A percentile compares a stretch with the other conserved stretches of the same genome.
Evolutionary conservation across 30 jellyfish, hydroid and myxozoan genomes (phyloP).

Genomic region (Aurelia sp.): DNA sequence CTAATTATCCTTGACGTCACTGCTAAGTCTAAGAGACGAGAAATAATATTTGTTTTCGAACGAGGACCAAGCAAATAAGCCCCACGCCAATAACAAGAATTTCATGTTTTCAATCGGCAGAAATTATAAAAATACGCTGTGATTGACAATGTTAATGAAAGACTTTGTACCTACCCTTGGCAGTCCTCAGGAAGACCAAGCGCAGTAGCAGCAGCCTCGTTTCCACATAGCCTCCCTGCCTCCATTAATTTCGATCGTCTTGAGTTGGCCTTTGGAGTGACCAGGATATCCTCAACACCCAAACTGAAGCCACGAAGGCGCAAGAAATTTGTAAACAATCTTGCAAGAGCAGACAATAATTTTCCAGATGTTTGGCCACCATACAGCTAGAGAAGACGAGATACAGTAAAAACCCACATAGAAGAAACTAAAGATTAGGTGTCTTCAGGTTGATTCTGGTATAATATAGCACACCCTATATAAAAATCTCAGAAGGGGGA

Average conservation of each 20-base stretch:
- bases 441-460: too few relatives aligned
- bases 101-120: too few relatives aligned
- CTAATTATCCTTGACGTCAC: too few relatives aligned
- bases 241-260: conserved; percentile 75
- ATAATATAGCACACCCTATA: too few relatives aligned
- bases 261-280: conserved; percentile 80
- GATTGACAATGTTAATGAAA: too few relatives aligned
- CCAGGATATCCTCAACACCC: conserved; percentile 98
- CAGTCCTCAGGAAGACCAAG: conserved; percentile 77
- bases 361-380: conserved; percentile 95
- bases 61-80: too few relatives aligned
- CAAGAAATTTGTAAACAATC: conserved; percentile 89
- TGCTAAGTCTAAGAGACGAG: too few relatives aligned
- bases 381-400: conserved; percentile 71
- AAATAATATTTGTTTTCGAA: too few relatives aligned
- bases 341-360: conserved; percentile 91
- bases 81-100: too few relatives aligned
- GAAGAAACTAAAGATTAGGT: too few relatives aligned
- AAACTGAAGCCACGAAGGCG: conserved; percentile 93
- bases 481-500: too few relatives aligned
- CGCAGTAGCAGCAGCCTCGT: conserved; percentile 96
- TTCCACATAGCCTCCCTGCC: conserved; percentile 88
- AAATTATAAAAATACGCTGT: too few relatives aligned
- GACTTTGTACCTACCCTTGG: neutral
- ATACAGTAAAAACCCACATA: neutral